phyloP scores from a whole-genome alignment of 2,113 vertebrate species.

The Podiceps cristatus region DNA sequence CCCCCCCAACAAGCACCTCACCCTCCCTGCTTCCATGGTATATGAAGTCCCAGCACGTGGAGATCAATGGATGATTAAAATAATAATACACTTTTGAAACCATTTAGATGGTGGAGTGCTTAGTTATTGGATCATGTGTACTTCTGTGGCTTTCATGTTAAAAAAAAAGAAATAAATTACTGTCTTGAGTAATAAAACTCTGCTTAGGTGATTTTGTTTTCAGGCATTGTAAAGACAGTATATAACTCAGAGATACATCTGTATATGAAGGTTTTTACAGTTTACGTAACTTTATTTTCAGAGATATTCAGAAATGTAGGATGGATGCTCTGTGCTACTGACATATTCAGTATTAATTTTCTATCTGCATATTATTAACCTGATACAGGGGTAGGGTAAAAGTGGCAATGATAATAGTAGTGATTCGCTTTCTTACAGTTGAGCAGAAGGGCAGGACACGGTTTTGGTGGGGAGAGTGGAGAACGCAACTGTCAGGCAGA shows the following conservation, averaged over 20 bases:
- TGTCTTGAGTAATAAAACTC: not conserved
- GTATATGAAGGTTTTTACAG: not conserved
- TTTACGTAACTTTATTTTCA: not conserved
- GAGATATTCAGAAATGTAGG: not conserved
- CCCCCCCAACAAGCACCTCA: not conserved
- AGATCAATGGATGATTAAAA: not conserved
- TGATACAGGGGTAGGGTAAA: not conserved
- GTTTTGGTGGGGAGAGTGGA: not conserved
- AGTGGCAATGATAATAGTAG: not conserved
- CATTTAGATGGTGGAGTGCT: not conserved
- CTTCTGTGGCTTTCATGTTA: not conserved
- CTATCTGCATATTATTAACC: not conserved
- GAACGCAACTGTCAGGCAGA: not conserved
- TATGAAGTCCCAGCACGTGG: not conserved
- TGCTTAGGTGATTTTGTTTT: not conserved
- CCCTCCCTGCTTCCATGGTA: not conserved
- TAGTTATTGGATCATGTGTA: not conserved
- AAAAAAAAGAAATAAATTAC: not conserved
- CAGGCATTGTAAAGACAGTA: not conserved
- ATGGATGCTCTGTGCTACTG: rapidly evolving
- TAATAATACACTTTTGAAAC: not conserved
- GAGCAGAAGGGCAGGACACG: not conserved
- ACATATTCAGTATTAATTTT: not conserved
- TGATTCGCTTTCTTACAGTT: not conserved
- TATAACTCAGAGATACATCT: not conserved